phyloP scores from a whole-genome alignment of 2,797 vertebrate genomes.

The Crocodylus rhombifer region DNA sequence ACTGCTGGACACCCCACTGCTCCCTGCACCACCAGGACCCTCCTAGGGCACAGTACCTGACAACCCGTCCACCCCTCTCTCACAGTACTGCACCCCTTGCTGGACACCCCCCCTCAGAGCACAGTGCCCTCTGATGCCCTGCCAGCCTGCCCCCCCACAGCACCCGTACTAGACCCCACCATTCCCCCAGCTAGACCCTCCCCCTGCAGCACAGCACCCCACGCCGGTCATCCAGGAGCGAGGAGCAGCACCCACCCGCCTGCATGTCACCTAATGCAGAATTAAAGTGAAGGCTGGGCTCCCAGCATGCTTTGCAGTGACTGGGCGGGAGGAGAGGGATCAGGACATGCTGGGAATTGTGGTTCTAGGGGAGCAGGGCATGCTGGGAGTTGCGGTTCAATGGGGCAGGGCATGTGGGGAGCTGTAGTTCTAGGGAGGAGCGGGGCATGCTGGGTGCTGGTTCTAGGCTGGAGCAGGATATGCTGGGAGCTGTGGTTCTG shows the following conservation, averaged over 20 bases:
- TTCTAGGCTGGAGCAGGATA: too few relatives aligned
- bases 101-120: too few relatives aligned
- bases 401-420: background rate
- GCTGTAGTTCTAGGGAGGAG: background rate
- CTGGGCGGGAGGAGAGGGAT: background rate
- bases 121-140: too few relatives aligned
- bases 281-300: background rate
- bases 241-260: background rate
- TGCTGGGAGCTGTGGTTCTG: too few relatives aligned
- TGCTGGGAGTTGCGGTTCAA: background rate
- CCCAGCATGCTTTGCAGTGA: conserved; percentile 59
- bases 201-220: background rate
- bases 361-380: background rate
- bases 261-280: too few relatives aligned
- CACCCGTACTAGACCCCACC: background rate
- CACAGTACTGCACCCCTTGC: too few relatives aligned
- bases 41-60: too few relatives aligned
- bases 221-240: background rate
- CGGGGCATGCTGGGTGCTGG: background rate
- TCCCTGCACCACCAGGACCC: too few relatives aligned
- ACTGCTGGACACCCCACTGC: too few relatives aligned
- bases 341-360: background rate
- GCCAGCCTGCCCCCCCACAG: too few relatives aligned
- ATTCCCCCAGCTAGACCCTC: background rate
- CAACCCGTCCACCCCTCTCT: too few relatives aligned